These are phyloP conservation scores for Ophraella communa DNA, from an alignment of 2,888 invertebrate genomes.

Conservation along the genomic window DNA sequence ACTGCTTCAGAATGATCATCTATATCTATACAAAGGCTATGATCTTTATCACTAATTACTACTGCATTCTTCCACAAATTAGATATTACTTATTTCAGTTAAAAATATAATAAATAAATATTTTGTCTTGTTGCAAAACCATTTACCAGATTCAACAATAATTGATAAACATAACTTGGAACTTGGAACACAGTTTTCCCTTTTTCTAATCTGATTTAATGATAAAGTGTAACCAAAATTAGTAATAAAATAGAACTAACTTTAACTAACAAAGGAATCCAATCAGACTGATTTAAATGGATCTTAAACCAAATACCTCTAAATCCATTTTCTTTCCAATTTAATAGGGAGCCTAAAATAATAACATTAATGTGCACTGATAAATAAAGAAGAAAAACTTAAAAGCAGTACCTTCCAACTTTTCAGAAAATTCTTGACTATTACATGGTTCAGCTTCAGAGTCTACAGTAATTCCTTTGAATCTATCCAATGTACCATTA, in stretches of 20 bases:
- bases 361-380: neutral
- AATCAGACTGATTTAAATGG: constrained; percentile 70
- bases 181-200: too few species aligned
- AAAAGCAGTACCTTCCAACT: constrained; percentile 65
- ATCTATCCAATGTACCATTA: constrained; percentile 67
- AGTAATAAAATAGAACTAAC: constrained; percentile 58
- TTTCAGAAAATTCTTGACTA: constrained; percentile 61
- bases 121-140: too few species aligned
- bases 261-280: constrained; percentile 78
- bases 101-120: too few species aligned
- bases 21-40: too few species aligned
- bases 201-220: too few species aligned
- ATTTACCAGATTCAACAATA: too few species aligned
- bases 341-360: constrained; percentile 70
- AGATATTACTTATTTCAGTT: too few species aligned
- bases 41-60: too few species aligned
- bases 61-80: too few species aligned
- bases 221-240: too few species aligned
- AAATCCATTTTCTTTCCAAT: constrained; percentile 70
- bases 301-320: constrained; percentile 86
- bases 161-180: too few species aligned
- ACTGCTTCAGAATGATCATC: neutral
- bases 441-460: constrained; percentile 67
- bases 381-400: neutral
- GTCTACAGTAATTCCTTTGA: constrained; percentile 76